phyloP scores from a whole-genome alignment of 1,140 invertebrate genomes.

The Eulimnadia texana region DNA sequence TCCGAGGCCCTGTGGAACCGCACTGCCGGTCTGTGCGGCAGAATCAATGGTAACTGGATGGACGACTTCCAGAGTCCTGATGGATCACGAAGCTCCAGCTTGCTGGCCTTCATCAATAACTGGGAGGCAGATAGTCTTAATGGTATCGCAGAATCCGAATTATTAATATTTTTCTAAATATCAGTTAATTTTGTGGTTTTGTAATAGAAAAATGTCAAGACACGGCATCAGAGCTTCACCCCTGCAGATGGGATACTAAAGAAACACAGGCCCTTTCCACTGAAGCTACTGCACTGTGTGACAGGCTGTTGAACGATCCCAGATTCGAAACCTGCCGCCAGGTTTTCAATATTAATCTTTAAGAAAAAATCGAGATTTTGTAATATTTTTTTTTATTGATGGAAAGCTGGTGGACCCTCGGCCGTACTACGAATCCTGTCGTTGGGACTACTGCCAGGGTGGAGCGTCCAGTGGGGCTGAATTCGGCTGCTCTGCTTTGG shows the following conservation, averaged over 20 bases:
- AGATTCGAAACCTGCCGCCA: conserved; percentile 45
- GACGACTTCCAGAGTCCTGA: conserved; percentile 54
- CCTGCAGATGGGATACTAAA: conserved; percentile 22
- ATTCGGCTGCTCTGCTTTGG: conserved; percentile 59
- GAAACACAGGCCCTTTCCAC: conserved; percentile 25
- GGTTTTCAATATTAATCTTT: no score
- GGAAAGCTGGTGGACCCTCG: conserved; percentile 31
- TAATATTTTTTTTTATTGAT: conserved; percentile 19
- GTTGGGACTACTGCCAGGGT: conserved; percentile 63
- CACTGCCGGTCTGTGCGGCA: conserved; percentile 64
- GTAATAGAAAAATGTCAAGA: conserved; percentile 44
- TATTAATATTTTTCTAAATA: conserved; percentile 10
- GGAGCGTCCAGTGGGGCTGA: conserved; percentile 27
- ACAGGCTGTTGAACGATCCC: conserved; percentile 41
- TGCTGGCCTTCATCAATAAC: conserved; percentile 40
- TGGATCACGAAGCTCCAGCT: conserved; percentile 30
- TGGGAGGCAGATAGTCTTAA: conserved; percentile 49
- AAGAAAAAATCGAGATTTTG: no score
- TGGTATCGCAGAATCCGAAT: conserved; percentile 31
- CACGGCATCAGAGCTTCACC: conserved; percentile 33
- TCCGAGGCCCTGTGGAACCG: conserved; percentile 55
- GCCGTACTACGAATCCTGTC: conserved; percentile 42
- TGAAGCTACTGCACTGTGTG: conserved; percentile 43
- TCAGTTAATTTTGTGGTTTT: conserved; percentile 18
- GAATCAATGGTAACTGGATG: conserved; percentile 46